These are phyloP conservation scores for Pelmatolapia mariae DNA, from an alignment of 2,113 vertebrate species.

Conservation along the genomic window DNA sequence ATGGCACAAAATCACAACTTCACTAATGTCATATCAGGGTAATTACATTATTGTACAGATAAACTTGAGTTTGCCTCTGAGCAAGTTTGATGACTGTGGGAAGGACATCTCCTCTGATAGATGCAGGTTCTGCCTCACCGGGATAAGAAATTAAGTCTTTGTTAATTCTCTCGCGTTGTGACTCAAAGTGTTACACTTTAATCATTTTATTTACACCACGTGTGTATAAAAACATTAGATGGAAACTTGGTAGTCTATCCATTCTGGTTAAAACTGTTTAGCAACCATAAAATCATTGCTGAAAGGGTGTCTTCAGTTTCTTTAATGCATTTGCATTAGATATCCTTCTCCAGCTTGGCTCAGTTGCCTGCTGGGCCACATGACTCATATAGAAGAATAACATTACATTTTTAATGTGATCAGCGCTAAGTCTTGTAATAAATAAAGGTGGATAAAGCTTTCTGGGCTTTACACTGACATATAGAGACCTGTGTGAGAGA, in stretches of 20 bases:
- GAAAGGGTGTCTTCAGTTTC: neutral
- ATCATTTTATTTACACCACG: neutral
- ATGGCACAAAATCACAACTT: neutral
- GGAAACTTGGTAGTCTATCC: neutral
- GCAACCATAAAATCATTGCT: neutral
- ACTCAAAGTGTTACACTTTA: neutral
- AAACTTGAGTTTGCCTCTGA: neutral
- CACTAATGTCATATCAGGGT: neutral
- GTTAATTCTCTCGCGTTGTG: neutral
- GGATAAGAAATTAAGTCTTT: neutral
- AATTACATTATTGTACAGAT: neutral
- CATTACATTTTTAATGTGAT: neutral
- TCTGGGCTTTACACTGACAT: neutral
- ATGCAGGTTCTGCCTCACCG: neutral
- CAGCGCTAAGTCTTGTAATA: neutral
- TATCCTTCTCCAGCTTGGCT: neutral
- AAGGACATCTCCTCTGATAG: neutral
- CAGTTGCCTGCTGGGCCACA: neutral
- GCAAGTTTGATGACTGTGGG: neutral
- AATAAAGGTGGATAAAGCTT: neutral
- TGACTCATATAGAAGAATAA: neutral
- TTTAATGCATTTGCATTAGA: neutral
- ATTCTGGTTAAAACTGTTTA: slow-evolving; percentile 1
- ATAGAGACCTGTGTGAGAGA: neutral
- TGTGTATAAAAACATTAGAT: neutral